A percentile compares a stretch with the other conserved stretches of the same genome.
These are phyloP conservation scores for Druon quercuslanigerum DNA, from an alignment of 1,140 invertebrate genomes.

Conservation along the genomic window DNA sequence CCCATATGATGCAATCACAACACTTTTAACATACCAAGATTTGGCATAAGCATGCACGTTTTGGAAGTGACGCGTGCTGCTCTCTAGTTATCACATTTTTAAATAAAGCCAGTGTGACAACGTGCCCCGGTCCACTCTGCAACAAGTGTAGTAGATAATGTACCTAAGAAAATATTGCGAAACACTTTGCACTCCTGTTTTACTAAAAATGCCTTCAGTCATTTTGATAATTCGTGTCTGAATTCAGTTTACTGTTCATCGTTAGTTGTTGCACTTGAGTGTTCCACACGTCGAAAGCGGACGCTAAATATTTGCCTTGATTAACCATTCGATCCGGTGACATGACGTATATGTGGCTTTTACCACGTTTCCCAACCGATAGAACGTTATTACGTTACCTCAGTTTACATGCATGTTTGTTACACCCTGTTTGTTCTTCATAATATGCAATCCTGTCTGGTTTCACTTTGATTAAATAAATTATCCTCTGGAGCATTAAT, in stretches of 20 bases:
- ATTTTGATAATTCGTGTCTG: neutral
- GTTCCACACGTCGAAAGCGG: neutral
- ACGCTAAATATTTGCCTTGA: conserved; percentile 60
- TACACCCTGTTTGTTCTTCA: conserved; percentile 2
- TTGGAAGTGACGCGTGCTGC: no score
- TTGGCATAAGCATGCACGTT: no score
- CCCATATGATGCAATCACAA: no score
- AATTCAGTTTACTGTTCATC: neutral
- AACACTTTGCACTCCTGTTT: neutral
- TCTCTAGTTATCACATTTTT: no score
- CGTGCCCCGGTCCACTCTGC: no score
- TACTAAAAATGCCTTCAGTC: neutral
- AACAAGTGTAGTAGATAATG: no score
- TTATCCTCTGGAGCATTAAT: no score
- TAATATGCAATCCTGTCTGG: neutral
- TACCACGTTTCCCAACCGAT: no score
- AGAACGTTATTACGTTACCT: neutral
- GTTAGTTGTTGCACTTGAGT: conserved; percentile 1
- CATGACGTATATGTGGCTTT: neutral
- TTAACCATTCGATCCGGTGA: conserved; percentile 52
- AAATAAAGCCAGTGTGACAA: no score
- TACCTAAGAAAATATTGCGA: no score
- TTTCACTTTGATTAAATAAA: no score
- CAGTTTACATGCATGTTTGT: conserved; percentile 5
- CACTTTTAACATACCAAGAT: no score